Evolutionary conservation across 2,797 vertebrate species (phyloP).

Genomic region (Gymnodraco acuticeps): DNA sequence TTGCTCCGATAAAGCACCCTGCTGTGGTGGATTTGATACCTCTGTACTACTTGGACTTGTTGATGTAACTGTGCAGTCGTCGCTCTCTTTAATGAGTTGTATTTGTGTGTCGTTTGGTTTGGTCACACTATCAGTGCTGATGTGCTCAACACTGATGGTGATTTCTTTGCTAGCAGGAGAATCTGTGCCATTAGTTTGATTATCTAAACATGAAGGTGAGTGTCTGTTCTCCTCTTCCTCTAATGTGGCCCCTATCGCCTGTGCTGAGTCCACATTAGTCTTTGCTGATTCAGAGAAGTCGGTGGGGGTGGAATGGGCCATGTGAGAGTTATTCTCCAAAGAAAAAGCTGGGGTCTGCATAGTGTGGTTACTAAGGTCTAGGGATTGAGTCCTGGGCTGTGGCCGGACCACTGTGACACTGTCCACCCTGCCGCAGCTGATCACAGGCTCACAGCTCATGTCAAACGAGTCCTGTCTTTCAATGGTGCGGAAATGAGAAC

Average conservation of each 20-base stretch:
- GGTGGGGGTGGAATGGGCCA: conserved; percentile 42
- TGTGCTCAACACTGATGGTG: conserved; percentile 11
- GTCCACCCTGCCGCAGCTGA: conserved; percentile 47
- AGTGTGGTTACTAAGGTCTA: conserved; percentile 39
- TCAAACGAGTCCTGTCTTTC: conserved; percentile 84
- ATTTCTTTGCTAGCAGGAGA: conserved; percentile 13
- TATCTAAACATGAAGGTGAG: not conserved
- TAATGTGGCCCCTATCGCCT: conserved; percentile 19
- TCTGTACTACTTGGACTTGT: conserved; percentile 9
- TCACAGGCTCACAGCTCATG: conserved; percentile 48
- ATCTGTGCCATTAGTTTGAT: not conserved
- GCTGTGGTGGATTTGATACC: conserved; percentile 17
- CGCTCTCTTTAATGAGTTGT: conserved; percentile 13
- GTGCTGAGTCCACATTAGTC: conserved; percentile 20
- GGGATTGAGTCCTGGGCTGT: conserved; percentile 70
- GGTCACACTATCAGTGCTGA: conserved; percentile 1
- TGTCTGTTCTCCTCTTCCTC: conserved; percentile 6
- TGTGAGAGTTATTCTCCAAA: conserved; percentile 18
- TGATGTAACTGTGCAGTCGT: conserved; percentile 10
- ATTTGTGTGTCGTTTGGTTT: conserved; percentile 20
- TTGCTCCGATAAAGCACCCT: conserved; percentile 33
- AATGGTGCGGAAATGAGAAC: conserved; percentile 83
- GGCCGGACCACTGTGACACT: conserved; percentile 81
- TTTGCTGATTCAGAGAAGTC: conserved; percentile 28
- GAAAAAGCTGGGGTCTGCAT: conserved; percentile 13